Conservation (phyloP, 2,113 vertebrate species). For the Tupaia chinensis region DNA sequence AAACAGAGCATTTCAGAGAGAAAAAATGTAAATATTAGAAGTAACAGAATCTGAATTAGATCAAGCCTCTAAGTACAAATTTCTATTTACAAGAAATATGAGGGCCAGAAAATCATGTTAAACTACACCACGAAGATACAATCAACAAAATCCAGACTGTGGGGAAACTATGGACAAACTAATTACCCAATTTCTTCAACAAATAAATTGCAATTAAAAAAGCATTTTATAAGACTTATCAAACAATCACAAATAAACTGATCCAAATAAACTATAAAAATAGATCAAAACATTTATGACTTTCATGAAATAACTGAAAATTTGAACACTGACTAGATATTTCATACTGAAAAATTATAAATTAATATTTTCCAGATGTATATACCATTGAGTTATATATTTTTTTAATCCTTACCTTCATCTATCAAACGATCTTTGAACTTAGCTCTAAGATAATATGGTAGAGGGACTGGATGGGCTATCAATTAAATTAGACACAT, state of each 20-base stretch:
- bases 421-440: background rate
- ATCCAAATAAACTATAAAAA: conserved; percentile 2
- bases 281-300: background rate
- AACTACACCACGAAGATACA: background rate
- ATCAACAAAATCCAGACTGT: conserved; percentile 1
- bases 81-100: background rate
- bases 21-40: conserved; percentile 29
- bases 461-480: background rate
- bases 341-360: conserved; percentile 22
- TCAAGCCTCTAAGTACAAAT: background rate
- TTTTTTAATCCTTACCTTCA: background rate
- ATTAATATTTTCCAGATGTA: background rate
- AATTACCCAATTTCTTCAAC: conserved; percentile 5
- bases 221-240: background rate
- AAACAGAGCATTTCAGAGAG: background rate
- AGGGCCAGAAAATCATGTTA: conserved; percentile 27
- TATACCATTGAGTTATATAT: background rate
- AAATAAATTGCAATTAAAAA: background rate
- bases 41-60: conserved; percentile 11
- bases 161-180: background rate
- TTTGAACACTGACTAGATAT: background rate
- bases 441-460: background rate
- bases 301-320: conserved; percentile 13
- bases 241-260: background rate
- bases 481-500: background rate